These are phyloP conservation scores for Novumbra hubbsi DNA, from an alignment of 2,797 vertebrate genomes.

Conservation along the genomic window DNA sequence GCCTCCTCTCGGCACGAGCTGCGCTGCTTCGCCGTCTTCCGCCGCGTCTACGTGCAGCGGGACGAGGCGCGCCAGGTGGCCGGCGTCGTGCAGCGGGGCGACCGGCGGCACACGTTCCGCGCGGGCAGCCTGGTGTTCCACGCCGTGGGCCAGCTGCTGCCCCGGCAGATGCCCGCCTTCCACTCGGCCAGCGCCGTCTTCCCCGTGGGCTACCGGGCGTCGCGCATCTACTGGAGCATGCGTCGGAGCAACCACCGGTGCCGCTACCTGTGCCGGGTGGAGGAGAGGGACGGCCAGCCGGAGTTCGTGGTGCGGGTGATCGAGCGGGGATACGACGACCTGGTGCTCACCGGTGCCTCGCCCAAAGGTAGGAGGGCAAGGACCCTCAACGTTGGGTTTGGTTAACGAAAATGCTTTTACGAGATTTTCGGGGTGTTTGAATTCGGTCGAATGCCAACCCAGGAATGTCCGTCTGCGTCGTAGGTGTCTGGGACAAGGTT, in stretches of 20 bases:
- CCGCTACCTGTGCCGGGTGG: conserved; percentile 89
- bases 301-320: conserved; percentile 86
- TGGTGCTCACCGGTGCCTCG: conserved; percentile 79
- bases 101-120: conserved; percentile 91
- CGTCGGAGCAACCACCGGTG: conserved; percentile 86
- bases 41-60: conserved; percentile 91
- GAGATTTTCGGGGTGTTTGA: too few species aligned
- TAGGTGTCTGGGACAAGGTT: conserved; percentile 95
- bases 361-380: conserved; percentile 82
- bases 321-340: conserved; percentile 91
- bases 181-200: conserved; percentile 87
- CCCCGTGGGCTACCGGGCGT: conserved; percentile 90
- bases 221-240: conserved; percentile 95
- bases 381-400: too few species aligned
- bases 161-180: conserved; percentile 89
- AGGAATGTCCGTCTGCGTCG: background rate
- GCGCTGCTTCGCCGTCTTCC: conserved; percentile 90
- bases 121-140: conserved; percentile 94
- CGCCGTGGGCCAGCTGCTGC: conserved; percentile 87
- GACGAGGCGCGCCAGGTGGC: conserved; percentile 94
- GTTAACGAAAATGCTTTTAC: too few species aligned
- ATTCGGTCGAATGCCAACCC: background rate
- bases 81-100: conserved; percentile 89
- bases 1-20: conserved; percentile 71
- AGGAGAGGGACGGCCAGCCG: conserved; percentile 79